Conservation (phyloP, 2,113 vertebrate species). For the Dicerorhinus sumatrensis region DNA sequence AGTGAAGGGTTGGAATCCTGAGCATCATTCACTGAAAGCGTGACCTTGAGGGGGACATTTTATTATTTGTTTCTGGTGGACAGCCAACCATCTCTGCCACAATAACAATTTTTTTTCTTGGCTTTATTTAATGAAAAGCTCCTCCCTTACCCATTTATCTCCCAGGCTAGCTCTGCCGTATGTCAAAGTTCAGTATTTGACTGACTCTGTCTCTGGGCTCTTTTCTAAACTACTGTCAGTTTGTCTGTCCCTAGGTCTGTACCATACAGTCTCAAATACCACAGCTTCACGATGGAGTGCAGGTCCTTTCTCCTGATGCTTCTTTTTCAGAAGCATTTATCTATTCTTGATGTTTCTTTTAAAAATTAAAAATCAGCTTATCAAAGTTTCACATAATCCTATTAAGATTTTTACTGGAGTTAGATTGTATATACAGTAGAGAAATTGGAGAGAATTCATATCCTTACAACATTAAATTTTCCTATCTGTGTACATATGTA, state of each 20-base stretch:
- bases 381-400: neutral
- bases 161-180: neutral
- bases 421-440: neutral
- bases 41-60: neutral
- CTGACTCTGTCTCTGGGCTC: neutral
- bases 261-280: neutral
- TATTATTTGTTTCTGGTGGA: neutral
- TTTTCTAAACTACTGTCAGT: neutral
- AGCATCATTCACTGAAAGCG: neutral
- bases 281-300: neutral
- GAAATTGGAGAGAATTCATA: neutral
- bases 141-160: neutral
- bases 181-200: neutral
- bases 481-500: neutral
- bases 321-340: neutral
- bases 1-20: neutral
- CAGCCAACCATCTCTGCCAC: neutral
- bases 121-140: neutral
- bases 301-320: neutral
- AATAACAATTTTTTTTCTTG: neutral
- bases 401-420: neutral
- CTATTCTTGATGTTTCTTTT: neutral
- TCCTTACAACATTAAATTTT: neutral
- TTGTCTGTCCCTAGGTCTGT: neutral
- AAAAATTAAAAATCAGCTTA: neutral